Evolutionary conservation across 2,888 invertebrate species (phyloP), one percentile per base, ranked within the genome.

Genomic region (Drosophila stalkeri): DNA sequence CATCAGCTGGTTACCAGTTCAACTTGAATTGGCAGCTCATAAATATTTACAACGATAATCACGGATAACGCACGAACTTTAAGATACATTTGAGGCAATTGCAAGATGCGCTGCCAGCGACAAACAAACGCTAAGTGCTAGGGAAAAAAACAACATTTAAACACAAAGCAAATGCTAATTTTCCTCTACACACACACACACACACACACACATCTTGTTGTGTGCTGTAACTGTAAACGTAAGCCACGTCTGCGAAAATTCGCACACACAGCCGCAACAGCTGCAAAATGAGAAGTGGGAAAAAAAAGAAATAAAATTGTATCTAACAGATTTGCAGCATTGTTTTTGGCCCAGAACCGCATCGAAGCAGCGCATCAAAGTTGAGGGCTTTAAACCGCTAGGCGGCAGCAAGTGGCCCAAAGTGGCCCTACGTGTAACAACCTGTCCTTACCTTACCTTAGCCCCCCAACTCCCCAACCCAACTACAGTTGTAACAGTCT

Each of bases 91-190:
- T 61, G 56, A 64, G 52, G 65, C 65, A 41, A 43, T 43, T 64
- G 43, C 63, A 52, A 71, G 66, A 75, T 76, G 75, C 44, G 66
- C 72, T 44, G 35, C 46, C 16, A 35, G 7, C 12, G 44, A 51
- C 49, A 33, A 44, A 52, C 52, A 51, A 14, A 11, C 16, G 35
- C 47, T 31, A 49, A 49, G 27, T 49, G 47, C 47, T 27, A 33
- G 33, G 46, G 70, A 37, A 61, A 80, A 80, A 70, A 61, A 5
- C 64, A 57, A 61, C 71, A 74, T 89, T 89, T 75, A 83, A 83
- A 89, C 80, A 78, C 74, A 86, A 84, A 89, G 70, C 64, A 89
- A 85, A 85, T 85, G 90, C 82, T 77, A 85, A 89, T 85, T 89
- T 76, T 43, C 47, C 57, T 69, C 46, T 9, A 65, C 47, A 65